A percentile compares a stretch with the other conserved stretches of the same genome.
Conservation (phyloP, 2,113 vertebrate species). For the Choloepus hoffmanni region DNA sequence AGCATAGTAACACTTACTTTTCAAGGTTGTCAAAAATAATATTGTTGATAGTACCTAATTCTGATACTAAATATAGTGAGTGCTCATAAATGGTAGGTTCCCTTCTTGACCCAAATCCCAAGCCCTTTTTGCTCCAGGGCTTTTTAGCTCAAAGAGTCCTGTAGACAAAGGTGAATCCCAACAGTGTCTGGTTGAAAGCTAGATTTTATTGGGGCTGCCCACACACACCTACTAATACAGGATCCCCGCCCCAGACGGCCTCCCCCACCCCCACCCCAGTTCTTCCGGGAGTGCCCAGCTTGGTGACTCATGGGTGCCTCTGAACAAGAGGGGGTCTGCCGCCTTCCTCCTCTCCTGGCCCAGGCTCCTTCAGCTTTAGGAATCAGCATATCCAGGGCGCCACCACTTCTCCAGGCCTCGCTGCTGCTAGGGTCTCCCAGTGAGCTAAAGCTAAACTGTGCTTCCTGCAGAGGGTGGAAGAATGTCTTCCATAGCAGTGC, state of each 20-base stretch:
- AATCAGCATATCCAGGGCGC: not conserved
- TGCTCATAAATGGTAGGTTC: not conserved
- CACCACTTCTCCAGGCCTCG: not conserved
- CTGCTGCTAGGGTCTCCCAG: not conserved
- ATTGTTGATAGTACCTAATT: not conserved
- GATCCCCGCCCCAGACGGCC: too few species aligned
- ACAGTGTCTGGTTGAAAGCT: not conserved
- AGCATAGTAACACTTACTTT: not conserved
- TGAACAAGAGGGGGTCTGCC: not conserved
- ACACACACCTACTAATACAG: not conserved
- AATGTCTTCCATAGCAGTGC: not conserved
- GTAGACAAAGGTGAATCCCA: not conserved
- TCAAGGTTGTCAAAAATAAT: not conserved
- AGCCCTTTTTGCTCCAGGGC: not conserved
- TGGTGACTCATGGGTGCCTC: not conserved
- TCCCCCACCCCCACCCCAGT: not conserved
- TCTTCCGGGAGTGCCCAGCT: not conserved
- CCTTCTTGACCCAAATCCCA: not conserved
- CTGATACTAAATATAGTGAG: not conserved
- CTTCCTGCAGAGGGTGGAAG: fast-evolving
- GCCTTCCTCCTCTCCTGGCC: not conserved
- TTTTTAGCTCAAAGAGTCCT: not conserved
- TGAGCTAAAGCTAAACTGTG: not conserved
- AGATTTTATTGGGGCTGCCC: not conserved
- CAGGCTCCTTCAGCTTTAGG: not conserved